Evolutionary conservation across 2,113 vertebrate genomes (phyloP), one percentile per base, ranked within the genome.

Genomic region (Galeopterus variegatus): DNA sequence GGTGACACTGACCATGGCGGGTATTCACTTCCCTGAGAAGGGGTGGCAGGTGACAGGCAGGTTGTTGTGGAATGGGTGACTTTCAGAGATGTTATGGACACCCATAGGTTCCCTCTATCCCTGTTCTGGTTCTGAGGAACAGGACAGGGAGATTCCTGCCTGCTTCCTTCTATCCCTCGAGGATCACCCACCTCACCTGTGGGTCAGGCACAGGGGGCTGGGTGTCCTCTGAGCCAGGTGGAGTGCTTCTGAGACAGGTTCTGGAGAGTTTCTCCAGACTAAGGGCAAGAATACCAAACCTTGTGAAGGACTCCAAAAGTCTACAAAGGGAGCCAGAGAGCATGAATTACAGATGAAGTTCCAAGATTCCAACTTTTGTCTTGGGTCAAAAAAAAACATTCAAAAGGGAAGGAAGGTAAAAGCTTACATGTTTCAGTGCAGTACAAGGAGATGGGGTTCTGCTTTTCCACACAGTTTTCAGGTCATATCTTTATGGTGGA

Each of bases 401-500:
- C 15, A 62, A 81, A 82, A 76, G 69, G 65, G 80, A 95, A 93
- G 77, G 54, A 86, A 94, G 65, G 79, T 67, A 45, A 96, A 93
- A 87, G 85, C 52, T 28, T 97, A 8, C 31, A 91, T 69, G 94
- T 90, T 92, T 90, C 62, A 76, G 8, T 1, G 28, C 7, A 86
- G 84, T 90, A 56, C 90, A 94, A 96, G 81, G 24, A 96, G 58
- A 36, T 26, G 17, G 60, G 86, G 67, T n/a, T 93, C 94, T 94
- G 83, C 94, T 95, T 92, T 77, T 91, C 94, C 82, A 94, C 45
- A 60, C 41, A 56, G 94, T 92, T 92, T 97, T 90, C 64, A 79
- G 50, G 65, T 79, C 60, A 1, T 64, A 88, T 76, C 88, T 97
- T 95, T 79, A 88, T 62, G 95, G 90, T 83, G 52, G 72, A 86